Evolutionary conservation across 2,888 invertebrate genomes (phyloP).

Genomic region (Leptopilina myrica): DNA sequence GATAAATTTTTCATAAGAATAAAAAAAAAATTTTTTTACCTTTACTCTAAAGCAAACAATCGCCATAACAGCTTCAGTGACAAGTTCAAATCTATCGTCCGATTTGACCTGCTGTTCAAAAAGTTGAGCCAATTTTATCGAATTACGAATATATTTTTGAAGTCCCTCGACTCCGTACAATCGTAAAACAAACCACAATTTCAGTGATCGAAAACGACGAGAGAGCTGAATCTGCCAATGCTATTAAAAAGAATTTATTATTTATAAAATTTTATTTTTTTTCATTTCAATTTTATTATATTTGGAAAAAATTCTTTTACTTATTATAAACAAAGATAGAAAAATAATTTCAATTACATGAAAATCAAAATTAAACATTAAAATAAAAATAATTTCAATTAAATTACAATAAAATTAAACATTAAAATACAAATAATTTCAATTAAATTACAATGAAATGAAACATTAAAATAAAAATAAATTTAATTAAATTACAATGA

Average conservation of each 20-base stretch:
- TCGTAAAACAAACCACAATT: constrained; percentile 93
- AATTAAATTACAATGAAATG: too few species aligned
- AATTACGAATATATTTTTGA: constrained; percentile 85
- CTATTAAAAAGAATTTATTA: constrained; percentile 78
- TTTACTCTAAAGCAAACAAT: constrained; percentile 85
- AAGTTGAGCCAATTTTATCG: constrained; percentile 85
- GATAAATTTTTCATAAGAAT: too few species aligned
- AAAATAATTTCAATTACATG: too few species aligned
- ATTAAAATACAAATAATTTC: too few species aligned
- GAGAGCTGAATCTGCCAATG: constrained; percentile 93
- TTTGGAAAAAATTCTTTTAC: too few species aligned
- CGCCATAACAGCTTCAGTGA: constrained; percentile 85
- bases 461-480: too few species aligned
- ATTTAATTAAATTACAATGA: too few species aligned
- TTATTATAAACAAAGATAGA: too few species aligned
- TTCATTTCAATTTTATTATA: background rate
- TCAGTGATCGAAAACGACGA: constrained; percentile 90
- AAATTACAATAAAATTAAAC: too few species aligned
- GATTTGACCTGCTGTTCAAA: constrained; percentile 84
- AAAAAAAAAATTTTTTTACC: constrained; percentile 72
- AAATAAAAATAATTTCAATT: too few species aligned
- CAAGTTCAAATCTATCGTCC: constrained; percentile 88
- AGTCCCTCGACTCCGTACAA: constrained; percentile 89
- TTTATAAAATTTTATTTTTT: background rate
- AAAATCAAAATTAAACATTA: too few species aligned